Evolutionary conservation across 2,113 vertebrate genomes (phyloP), one percentile per base, ranked within the genome.

Genomic region (Nycticorax nycticorax): DNA sequence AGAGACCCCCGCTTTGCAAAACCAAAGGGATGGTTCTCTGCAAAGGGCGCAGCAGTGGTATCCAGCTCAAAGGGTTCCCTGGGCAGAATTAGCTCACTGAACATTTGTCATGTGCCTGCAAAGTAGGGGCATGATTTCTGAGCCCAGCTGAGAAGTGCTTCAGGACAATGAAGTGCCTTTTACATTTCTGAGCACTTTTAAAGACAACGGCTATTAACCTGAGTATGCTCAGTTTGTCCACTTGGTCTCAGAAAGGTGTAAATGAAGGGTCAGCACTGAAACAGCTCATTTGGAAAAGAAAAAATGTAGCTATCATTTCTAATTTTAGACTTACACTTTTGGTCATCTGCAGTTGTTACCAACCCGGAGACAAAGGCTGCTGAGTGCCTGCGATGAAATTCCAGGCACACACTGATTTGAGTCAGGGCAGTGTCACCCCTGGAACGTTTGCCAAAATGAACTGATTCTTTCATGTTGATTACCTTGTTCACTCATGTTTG

Each of bases 191-290:
- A 86, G 75, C 35, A 10, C 28, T 83, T 74, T 52, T 68, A 23
- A 67, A 53, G 68, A 18, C 7, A 35, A 66, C 1, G 1, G 14
- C 21, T 79, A 2, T 74, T 35, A 86, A 28, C 9, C 2, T 50
- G 75, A 76, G 16, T 18, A 1, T 24, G 35, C n/a, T 87, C 60
- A 8, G 32, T 48, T 63, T 43, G 37, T 39, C 21, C 60, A 12
- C 35, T 60, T n/a, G 52, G 28, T 68, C 43, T 14, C 5, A 43
- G 47, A 77, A 50, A 0, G 0, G 6, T 5, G 18, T 2, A 19
- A 82, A 32, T 48, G 28, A 63, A n/a, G 56, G 35, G 3, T 37
- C 59, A 88, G 56, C 39, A 41, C 10, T 14, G 47, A 39, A 68
- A 48, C 4, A 14, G 13, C 27, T 33, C 59, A 14, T 67, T 67